Evolutionary conservation across 2,888 invertebrate genomes (phyloP).

Genomic region (Branchellion lobata): DNA sequence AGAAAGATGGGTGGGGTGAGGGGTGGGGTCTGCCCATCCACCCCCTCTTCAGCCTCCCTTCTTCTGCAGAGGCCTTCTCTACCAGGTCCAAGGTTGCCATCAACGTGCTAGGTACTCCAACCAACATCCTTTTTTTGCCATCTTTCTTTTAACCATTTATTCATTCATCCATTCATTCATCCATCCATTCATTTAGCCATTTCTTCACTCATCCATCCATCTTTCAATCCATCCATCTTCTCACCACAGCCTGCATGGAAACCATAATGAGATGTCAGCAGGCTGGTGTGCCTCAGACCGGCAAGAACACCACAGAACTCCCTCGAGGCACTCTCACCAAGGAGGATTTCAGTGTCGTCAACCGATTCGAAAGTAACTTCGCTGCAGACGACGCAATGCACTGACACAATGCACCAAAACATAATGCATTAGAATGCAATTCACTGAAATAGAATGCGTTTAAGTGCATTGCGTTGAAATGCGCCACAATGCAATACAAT

Average conservation of each 20-base stretch:
- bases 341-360: constrained; percentile 80
- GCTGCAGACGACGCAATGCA: too few species aligned
- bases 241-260: constrained; percentile 76
- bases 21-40: constrained; percentile 22
- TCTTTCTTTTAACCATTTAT: neutral
- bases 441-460: too few species aligned
- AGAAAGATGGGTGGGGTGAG: neutral
- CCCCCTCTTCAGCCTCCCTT: constrained; percentile 28
- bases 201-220: too few species aligned
- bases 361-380: constrained; percentile 83
- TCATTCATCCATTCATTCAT: too few species aligned
- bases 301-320: constrained; percentile 56
- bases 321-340: constrained; percentile 70
- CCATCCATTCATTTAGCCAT: too few species aligned
- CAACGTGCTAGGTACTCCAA: constrained; percentile 73
- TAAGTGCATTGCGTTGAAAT: too few species aligned
- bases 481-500: too few species aligned
- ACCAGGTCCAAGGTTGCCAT: constrained; percentile 83
- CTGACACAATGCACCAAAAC: too few species aligned
- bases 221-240: too few species aligned
- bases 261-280: constrained; percentile 77
- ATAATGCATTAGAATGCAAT: too few species aligned
- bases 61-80: constrained; percentile 46
- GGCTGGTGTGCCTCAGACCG: constrained; percentile 59
- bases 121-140: neutral